phyloP scores from a whole-genome alignment of 2,113 vertebrate genomes.

The Hiodon tergisus region DNA sequence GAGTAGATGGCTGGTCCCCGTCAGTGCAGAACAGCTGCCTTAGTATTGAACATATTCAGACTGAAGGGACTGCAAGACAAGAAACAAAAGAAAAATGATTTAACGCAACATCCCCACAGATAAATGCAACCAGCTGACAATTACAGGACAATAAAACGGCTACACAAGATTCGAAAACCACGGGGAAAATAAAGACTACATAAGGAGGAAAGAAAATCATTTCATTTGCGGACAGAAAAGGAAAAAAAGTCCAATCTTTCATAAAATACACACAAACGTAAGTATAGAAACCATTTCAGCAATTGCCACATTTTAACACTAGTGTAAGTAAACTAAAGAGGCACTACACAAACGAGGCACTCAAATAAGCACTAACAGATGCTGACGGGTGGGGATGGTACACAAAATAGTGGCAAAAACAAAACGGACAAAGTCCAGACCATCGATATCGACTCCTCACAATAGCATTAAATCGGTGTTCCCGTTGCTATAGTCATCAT shows the following conservation, averaged over 20 bases:
- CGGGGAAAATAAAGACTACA: background rate
- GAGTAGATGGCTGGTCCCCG: background rate
- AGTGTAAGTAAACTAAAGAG: no score
- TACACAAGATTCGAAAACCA: background rate
- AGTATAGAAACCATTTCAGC: no score
- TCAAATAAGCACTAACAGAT: no score
- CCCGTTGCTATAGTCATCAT: no score
- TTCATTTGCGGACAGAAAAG: background rate
- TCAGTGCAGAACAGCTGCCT: conserved; percentile 61
- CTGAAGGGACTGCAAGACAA: conserved; percentile 87
- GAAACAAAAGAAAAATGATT: conserved; percentile 34
- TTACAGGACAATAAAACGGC: no score
- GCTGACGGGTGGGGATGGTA: no score
- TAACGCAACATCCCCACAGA: conserved; percentile 18
- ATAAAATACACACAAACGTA: background rate
- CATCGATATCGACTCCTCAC: no score
- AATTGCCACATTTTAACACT: no score
- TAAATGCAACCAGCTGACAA: background rate
- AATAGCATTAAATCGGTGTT: no score
- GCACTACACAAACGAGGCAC: no score
- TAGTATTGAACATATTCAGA: conserved; percentile 87
- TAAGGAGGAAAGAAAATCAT: conserved; percentile 31
- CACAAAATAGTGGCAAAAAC: no score
- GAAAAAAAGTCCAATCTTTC: conserved; percentile 22
- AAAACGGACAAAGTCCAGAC: no score